Evolutionary conservation across 2,797 vertebrate species (phyloP), one percentile per base, ranked within the genome.

Genomic region (Eulemur coronatus): DNA sequence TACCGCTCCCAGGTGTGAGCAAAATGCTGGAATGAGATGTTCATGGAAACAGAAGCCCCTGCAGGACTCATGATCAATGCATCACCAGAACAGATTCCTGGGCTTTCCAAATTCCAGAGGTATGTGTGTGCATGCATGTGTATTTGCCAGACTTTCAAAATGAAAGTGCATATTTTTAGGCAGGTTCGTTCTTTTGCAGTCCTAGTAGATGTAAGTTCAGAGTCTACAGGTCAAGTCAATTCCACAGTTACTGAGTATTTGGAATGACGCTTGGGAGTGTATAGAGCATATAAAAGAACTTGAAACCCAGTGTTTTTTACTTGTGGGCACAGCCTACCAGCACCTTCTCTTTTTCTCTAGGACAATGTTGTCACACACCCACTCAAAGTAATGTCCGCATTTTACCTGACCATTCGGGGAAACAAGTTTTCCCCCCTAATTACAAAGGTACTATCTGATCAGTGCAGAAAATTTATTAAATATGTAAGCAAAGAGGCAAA

Each of bases 201-300:
- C 79, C 46, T 76, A 52, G 35, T 50, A 82, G n/a, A 76, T 73
- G 9, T 41, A 61, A 80, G 73, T 86, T 97, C 89, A 92, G 91
- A 67, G 61, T 69, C 52, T 85, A 41, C 5, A 50, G 67, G 55
- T 30, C 9, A 41, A 38, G 5, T 78, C 90, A 33, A 0, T 46
- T 48, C 14, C 52, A 50, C 22, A 10, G 4, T n/a, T 79, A 70
- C 1, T 75, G 43, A 67, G 15, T 43, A 5, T 84, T 75, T 10
- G 18, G 26, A 5, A 2, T 82, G 72, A 72, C 7, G 48, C 38
- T 72, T 7, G 3, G 30, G 46, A 76, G 28, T 1, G 1, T n/a
- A 22, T n/a, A 22, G 13, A 7, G 1, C 26, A 78, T 26, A 63
- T 12, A 79, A 17, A 79, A 41, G 24, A 84, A 24, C 15, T 26